These are phyloP conservation scores for Numida meleagris DNA, from an alignment of 2,113 vertebrate species.

Conservation along the genomic window DNA sequence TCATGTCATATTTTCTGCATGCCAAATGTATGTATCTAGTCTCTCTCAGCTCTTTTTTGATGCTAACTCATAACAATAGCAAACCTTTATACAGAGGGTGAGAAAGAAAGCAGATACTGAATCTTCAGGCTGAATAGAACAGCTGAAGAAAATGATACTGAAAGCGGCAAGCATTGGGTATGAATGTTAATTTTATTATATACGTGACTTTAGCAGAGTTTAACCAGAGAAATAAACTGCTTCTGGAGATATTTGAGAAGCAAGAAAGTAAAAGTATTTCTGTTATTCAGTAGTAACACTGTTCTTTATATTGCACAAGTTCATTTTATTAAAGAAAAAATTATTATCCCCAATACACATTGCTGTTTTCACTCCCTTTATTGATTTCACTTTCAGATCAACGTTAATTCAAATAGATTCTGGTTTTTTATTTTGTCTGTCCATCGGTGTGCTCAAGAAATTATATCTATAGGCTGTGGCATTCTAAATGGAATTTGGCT, in stretches of 20 bases:
- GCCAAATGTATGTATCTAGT: background rate
- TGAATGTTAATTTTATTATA: constrained; percentile 17
- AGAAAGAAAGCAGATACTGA: background rate
- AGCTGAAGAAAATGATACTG: background rate
- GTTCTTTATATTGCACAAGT: background rate
- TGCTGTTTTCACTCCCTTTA: background rate
- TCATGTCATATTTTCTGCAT: background rate
- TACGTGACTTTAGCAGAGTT: background rate
- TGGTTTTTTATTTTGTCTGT: background rate
- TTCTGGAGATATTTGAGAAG: background rate
- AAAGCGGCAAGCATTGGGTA: background rate
- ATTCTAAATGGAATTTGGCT: background rate
- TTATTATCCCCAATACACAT: background rate
- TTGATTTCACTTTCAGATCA: background rate
- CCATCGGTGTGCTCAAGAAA: background rate
- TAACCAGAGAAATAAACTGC: background rate
- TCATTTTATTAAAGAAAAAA: background rate
- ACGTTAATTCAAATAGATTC: background rate
- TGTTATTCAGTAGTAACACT: background rate
- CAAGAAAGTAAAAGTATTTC: background rate
- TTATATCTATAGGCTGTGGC: background rate
- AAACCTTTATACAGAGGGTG: background rate
- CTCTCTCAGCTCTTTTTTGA: background rate
- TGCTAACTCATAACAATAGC: background rate
- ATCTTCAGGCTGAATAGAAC: background rate